Conservation (phyloP, 2,888 invertebrate genomes). For the Frankliniella intonsa region DNA sequence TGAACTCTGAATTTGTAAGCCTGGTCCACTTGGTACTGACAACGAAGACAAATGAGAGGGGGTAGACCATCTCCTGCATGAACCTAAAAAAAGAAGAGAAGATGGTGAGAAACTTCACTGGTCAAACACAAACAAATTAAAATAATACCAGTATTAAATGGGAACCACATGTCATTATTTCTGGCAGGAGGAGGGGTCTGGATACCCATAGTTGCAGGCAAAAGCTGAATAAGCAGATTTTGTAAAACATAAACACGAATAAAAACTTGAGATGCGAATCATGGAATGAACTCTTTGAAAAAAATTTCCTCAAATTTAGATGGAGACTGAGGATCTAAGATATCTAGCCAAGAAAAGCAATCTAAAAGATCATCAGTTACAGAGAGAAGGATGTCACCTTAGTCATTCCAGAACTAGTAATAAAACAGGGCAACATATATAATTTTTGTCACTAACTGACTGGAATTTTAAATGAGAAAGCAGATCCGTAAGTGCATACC, state of each 20-base stretch:
- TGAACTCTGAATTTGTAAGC: neutral
- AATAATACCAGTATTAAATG: neutral
- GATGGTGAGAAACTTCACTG: neutral
- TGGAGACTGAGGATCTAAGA: neutral
- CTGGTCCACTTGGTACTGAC: slow-evolving; percentile 12
- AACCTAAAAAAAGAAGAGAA: neutral
- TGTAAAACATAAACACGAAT: neutral
- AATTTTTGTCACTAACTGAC: neutral
- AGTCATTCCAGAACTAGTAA: no score
- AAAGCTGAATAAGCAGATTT: neutral
- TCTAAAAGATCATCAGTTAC: neutral
- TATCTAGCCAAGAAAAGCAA: neutral
- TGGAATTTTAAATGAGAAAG: neutral
- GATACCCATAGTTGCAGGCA: slow-evolving; percentile 7
- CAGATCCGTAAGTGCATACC: neutral
- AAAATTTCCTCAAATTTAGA: neutral
- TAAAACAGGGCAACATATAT: neutral
- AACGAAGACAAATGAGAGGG: slow-evolving; percentile 7
- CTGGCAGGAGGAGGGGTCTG: slow-evolving; percentile 21
- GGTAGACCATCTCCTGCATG: slow-evolving; percentile 20
- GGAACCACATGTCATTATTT: neutral
- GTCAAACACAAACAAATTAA: neutral
- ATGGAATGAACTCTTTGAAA: neutral
- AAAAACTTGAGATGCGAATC: neutral
- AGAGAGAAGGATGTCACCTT: no score